Conservation (phyloP, 2,113 vertebrate genomes). For the Otus sunia region DNA sequence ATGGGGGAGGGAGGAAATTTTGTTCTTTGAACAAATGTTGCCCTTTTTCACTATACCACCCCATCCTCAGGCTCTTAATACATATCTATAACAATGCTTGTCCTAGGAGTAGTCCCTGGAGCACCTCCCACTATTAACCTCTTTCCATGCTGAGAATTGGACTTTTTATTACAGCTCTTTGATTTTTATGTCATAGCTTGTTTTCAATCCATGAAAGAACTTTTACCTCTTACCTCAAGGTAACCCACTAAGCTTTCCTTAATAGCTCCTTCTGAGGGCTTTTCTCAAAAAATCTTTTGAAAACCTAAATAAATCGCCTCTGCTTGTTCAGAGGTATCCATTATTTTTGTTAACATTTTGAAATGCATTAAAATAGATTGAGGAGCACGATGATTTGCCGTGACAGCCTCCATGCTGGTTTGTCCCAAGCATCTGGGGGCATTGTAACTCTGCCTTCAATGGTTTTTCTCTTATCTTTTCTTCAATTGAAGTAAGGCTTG, state of each 20-base stretch:
- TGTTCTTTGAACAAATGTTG: neutral
- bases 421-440: constrained; percentile 16
- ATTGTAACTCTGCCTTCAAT: constrained; percentile 15
- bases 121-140: constrained; percentile 39
- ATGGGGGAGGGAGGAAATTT: neutral
- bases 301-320: constrained; percentile 44
- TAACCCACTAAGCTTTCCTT: constrained; percentile 53
- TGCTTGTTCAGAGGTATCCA: neutral
- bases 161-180: constrained; percentile 46
- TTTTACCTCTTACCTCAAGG: constrained; percentile 4
- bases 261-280: constrained; percentile 42
- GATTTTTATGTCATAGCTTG: constrained; percentile 31
- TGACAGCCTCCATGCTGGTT: constrained; percentile 3
- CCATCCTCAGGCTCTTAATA: neutral
- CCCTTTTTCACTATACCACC: neutral
- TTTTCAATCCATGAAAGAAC: constrained; percentile 46
- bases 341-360: constrained; percentile 35
- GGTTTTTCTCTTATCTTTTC: constrained; percentile 46
- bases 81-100: neutral
- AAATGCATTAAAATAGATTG: constrained; percentile 9
- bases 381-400: neutral
- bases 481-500: constrained; percentile 7
- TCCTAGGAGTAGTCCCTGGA: neutral
- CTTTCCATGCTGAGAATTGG: constrained; percentile 6
- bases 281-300: constrained; percentile 25